A percentile compares a stretch with the other conserved stretches of the same genome.
These are phyloP conservation scores for Cheilosia pagana DNA, from an alignment of 2,888 invertebrate genomes.

Conservation along the genomic window DNA sequence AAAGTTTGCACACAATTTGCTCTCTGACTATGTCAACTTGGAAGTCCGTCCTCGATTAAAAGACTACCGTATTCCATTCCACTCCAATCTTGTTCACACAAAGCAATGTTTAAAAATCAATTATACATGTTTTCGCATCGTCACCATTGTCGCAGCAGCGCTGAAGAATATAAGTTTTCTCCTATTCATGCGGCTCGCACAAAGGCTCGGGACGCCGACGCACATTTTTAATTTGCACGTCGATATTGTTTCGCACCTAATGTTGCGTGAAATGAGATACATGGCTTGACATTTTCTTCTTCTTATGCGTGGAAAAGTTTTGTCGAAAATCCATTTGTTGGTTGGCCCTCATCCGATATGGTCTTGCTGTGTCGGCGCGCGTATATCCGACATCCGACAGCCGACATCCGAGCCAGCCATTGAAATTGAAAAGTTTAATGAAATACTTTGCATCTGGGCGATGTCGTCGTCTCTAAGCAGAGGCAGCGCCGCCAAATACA, in stretches of 20 bases:
- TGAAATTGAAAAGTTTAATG: conserved; percentile 65
- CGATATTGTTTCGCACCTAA: conserved; percentile 57
- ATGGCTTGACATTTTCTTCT: conserved; percentile 48
- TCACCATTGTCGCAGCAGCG: background rate
- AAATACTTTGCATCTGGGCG: conserved; percentile 49
- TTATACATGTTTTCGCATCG: conserved; percentile 2
- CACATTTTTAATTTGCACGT: conserved; percentile 35
- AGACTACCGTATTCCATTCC: background rate
- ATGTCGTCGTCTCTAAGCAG: background rate
- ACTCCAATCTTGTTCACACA: background rate
- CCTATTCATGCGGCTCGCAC: conserved; percentile 5
- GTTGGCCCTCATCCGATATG: background rate
- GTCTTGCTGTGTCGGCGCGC: background rate
- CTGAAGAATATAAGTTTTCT: background rate
- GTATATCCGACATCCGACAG: background rate
- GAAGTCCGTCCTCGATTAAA: background rate
- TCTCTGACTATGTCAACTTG: background rate
- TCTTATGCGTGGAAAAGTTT: conserved; percentile 15
- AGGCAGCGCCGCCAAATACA: background rate
- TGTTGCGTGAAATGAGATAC: conserved; percentile 70
- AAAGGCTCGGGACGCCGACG: background rate
- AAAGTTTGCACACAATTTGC: background rate
- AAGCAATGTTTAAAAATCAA: conserved; percentile 5
- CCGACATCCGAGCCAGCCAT: background rate
- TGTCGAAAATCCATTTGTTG: conserved; percentile 41